Evolutionary conservation across 1,140 invertebrate species (phyloP).

Genomic region (Cataglyphis hispanica): DNA sequence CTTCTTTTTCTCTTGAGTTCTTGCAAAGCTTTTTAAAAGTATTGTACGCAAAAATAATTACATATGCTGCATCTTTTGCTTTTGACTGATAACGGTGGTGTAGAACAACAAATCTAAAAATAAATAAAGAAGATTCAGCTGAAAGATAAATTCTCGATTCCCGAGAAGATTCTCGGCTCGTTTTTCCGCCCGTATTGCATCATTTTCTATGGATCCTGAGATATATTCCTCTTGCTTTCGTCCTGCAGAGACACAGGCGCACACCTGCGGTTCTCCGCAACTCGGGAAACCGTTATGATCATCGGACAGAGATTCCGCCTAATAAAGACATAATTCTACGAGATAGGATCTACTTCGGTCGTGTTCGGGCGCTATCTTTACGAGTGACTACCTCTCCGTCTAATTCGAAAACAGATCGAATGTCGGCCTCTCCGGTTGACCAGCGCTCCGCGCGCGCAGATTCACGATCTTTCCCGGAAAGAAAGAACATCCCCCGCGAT

Average conservation of each 20-base stretch:
- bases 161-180: neutral
- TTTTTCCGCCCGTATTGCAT: slow-evolving; percentile 27
- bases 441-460: slow-evolving; percentile 39
- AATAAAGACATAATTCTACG: slow-evolving; percentile 85
- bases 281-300: slow-evolving; percentile 77
- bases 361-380: slow-evolving; percentile 74
- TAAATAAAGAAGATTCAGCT: slow-evolving; percentile 17
- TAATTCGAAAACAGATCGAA: slow-evolving; percentile 78
- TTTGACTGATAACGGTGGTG: neutral
- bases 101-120: neutral
- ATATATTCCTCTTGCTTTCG: slow-evolving; percentile 36
- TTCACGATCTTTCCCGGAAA: slow-evolving; percentile 68
- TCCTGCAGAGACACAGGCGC: slow-evolving; percentile 24
- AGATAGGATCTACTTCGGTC: slow-evolving; percentile 78
- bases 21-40: neutral
- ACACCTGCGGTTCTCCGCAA: slow-evolving; percentile 73
- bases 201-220: slow-evolving; percentile 23
- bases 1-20: neutral
- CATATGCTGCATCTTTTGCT: neutral
- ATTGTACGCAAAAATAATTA: neutral
- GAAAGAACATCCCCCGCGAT: slow-evolving; percentile 58
- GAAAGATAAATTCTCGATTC: neutral
- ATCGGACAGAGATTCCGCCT: slow-evolving; percentile 79
- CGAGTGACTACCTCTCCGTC: slow-evolving; percentile 68
- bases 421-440: slow-evolving; percentile 51